Conservation (phyloP, 1,140 invertebrate species). For the Penaeus indicus region DNA sequence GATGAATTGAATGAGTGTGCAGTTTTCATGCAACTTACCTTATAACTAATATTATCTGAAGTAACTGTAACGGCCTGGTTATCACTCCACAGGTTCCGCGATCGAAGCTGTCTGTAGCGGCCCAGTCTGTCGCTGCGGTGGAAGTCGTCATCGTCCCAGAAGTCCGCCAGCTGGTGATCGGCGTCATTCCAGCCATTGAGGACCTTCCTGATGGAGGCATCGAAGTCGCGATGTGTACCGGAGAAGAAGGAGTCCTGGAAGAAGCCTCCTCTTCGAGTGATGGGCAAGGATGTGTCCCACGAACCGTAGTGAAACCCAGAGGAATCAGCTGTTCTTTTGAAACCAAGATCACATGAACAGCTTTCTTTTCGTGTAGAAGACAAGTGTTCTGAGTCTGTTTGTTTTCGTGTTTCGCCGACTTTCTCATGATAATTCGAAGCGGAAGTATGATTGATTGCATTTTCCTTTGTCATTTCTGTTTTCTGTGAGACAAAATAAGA, state of each 20-base stretch:
- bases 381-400: no score
- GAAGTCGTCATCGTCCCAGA: conserved; percentile 30
- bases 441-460: no score
- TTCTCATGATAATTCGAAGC: no score
- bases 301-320: not conserved
- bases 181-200: conserved; percentile 27
- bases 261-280: conserved; percentile 25
- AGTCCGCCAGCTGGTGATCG: conserved; percentile 2
- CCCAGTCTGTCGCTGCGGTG: not conserved
- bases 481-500: no score
- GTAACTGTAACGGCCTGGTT: conserved; percentile 46
- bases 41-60: conserved; percentile 31
- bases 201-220: conserved; percentile 22
- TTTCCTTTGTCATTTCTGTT: no score
- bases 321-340: no score
- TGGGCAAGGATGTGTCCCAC: not conserved
- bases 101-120: conserved; percentile 45
- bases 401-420: no score
- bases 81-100: conserved; percentile 15
- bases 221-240: conserved; percentile 29
- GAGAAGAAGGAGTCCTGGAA: conserved; percentile 48
- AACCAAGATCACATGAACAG: no score
- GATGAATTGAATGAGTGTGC: no score
- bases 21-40: not conserved
- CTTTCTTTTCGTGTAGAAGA: no score